Evolutionary conservation across 1,140 invertebrate genomes (phyloP), one percentile per base, ranked within the genome.

Genomic region (Heliconius congener): DNA sequence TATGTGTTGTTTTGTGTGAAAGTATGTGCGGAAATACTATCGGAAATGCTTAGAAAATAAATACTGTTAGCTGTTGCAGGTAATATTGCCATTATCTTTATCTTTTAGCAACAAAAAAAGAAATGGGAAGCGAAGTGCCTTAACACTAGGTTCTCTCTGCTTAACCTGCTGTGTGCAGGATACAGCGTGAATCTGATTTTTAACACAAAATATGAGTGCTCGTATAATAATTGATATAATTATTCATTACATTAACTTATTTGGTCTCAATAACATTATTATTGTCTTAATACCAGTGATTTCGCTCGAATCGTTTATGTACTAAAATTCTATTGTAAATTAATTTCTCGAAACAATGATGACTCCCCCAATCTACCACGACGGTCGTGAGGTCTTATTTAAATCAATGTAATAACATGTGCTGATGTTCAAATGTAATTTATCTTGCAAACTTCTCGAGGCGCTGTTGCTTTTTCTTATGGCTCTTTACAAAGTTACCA

Each of bases 391-490:
- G 82, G 84, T 89, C 83, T 87, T 88, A 86, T 81, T 88, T 88
- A 89, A 88, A 88, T 90, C 86, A 88, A 88, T 84, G 84, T 89
- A 91, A 88, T 91, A 87, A 90, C 85, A 87, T 83, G 86, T 87
- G 85, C 85, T 86, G 83, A 87, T 85, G 81, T 88, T 85, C 84
- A 79, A 84, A 83, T 78, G 85, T 85, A 87, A 86, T 90, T 90
- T 89, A 90, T 90, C 84, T 84, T 60, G 73, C 78, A 83, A 86
- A 90, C 79, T 84, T 85, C 88, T 86, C 80, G 57, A 78, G 86
- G 87, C 87, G 74, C 87, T 87, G 74, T 88, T 84, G 79, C 86
- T 81, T 88, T 89, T 87, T 87, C 85, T 88, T 90, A 87, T 86
- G 84, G 75, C 82, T 87, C 80, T 88, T 84, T 85, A 90, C 86